Conservation (phyloP, 2,113 vertebrate genomes). For the Scartelaos histophorus region DNA sequence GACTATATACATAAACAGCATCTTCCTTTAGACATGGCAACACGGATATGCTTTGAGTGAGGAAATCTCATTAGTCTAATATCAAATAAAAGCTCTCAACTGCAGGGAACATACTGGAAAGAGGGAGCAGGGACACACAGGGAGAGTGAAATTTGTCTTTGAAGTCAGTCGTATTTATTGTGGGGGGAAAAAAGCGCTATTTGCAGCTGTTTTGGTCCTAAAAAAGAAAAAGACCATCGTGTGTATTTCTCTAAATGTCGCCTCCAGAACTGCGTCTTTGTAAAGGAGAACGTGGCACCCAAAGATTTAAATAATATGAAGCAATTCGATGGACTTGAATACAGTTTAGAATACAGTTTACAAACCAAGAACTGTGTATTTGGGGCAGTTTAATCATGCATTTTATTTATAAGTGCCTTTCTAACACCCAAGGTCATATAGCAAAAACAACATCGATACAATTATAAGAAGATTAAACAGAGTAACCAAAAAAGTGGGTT, state of each 20-base stretch:
- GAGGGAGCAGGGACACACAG: constrained; percentile 52
- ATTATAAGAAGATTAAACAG: no score
- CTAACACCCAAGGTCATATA: no score
- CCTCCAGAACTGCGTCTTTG: not conserved
- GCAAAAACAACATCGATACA: no score
- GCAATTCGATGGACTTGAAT: not conserved
- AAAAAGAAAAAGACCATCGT: constrained; percentile 34
- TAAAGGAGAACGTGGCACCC: not conserved
- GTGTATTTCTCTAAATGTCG: constrained; percentile 23
- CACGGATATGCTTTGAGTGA: constrained; percentile 64
- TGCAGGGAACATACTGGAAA: constrained; percentile 64
- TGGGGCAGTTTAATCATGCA: no score
- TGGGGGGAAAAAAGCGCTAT: constrained; percentile 27
- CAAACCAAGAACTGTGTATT: not conserved
- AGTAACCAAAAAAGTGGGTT: no score
- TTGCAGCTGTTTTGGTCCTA: constrained; percentile 46
- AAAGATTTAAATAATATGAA: not conserved
- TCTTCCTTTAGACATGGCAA: constrained; percentile 59
- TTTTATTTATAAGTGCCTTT: no score
- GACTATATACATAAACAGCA: constrained; percentile 72
- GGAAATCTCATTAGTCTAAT: constrained; percentile 78
- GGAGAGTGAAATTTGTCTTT: constrained; percentile 65
- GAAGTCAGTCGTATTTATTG: constrained; percentile 66
- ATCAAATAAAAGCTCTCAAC: constrained; percentile 76
- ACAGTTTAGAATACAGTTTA: not conserved